phyloP scores from a whole-genome alignment of 2,797 vertebrate genomes.

The Xiphophorus birchmanni region DNA sequence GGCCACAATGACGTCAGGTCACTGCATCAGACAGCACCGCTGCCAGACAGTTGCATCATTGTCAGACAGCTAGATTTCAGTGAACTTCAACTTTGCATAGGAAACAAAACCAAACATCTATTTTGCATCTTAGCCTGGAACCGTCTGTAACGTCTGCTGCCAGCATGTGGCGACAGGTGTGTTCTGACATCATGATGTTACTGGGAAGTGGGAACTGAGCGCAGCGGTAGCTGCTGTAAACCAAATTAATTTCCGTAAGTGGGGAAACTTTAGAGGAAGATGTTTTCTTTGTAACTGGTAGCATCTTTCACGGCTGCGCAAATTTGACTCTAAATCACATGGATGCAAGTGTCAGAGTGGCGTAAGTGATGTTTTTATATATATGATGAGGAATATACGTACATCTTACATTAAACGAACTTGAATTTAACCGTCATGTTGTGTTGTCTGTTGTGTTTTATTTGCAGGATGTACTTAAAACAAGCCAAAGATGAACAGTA shows the following conservation, averaged over 20 bases:
- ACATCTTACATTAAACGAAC: neutral
- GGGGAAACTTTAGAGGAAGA: conserved; percentile 7
- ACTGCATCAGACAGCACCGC: neutral
- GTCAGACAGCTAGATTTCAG: neutral
- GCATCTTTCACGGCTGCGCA: neutral
- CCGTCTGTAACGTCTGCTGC: neutral
- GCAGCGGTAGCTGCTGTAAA: neutral
- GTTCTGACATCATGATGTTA: conserved; percentile 13
- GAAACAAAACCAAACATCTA: conserved; percentile 1
- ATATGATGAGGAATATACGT: neutral
- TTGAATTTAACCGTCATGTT: neutral
- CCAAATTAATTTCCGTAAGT: conserved; percentile 9
- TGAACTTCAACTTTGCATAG: conserved; percentile 2
- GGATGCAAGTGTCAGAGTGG: neutral
- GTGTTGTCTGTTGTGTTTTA: neutral
- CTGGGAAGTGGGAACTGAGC: neutral
- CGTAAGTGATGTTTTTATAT: neutral
- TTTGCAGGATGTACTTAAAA: neutral
- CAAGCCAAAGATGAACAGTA: neutral
- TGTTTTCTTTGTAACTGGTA: conserved; percentile 5
- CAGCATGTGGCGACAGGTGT: conserved; percentile 4
- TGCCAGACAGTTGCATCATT: neutral
- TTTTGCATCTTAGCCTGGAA: conserved; percentile 15
- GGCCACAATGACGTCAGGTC: neutral
- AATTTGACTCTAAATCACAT: neutral